Evolutionary conservation across 2,797 vertebrate species (phyloP).

Genomic region (Hydrolagus colliei): DNA sequence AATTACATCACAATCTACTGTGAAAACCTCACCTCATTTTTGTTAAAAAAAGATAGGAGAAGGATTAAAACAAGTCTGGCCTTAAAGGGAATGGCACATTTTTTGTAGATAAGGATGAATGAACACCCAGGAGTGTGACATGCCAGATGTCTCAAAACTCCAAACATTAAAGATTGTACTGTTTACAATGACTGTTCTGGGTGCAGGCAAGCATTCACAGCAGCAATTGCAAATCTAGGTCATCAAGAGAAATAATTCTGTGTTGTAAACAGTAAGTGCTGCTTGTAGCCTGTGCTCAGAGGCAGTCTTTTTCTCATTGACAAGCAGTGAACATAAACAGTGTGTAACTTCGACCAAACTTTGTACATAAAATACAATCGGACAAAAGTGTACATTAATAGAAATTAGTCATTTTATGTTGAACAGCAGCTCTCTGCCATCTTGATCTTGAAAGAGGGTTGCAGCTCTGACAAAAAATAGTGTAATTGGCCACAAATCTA

Average conservation of each 20-base stretch:
- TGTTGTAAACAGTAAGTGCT: conserved; percentile 10
- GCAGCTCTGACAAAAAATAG: neutral
- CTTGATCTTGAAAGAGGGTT: no score
- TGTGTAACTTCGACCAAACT: no score
- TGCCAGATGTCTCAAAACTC: conserved; percentile 10
- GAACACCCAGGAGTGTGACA: neutral
- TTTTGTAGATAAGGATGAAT: neutral
- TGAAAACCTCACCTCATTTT: neutral
- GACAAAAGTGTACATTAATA: neutral
- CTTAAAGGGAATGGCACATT: no score
- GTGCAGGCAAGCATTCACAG: conserved; percentile 1
- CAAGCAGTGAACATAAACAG: no score
- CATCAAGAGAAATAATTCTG: neutral
- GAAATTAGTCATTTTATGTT: neutral
- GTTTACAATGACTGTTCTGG: neutral
- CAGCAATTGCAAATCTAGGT: conserved; percentile 22
- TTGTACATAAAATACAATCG: no score
- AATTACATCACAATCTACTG: neutral
- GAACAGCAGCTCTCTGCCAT: neutral
- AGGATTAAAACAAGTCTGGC: neutral
- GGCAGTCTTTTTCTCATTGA: neutral
- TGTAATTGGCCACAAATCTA: neutral
- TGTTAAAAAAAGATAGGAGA: neutral
- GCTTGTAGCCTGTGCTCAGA: neutral
- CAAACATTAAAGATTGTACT: neutral